Evolutionary conservation across 2,888 invertebrate species (phyloP).

Genomic region (Epinotia demarniana): DNA sequence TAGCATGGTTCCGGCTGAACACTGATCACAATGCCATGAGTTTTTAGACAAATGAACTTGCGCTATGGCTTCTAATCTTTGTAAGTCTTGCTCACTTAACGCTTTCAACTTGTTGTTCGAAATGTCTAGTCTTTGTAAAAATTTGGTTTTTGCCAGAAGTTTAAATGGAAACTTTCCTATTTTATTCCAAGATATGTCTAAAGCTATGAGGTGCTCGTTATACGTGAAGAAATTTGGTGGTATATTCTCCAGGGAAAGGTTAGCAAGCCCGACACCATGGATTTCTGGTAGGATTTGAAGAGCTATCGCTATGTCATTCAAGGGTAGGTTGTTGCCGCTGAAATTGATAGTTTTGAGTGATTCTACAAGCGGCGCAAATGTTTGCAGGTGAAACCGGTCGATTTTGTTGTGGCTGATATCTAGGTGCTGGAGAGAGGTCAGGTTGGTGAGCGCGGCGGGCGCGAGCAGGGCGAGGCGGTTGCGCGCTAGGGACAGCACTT

Average conservation of each 20-base stretch:
- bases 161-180: constrained; percentile 85
- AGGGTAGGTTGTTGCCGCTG: constrained; percentile 87
- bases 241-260: constrained; percentile 83
- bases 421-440: constrained; percentile 87
- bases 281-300: constrained; percentile 85
- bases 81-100: constrained; percentile 84
- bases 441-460: constrained; percentile 89
- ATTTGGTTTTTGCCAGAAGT: constrained; percentile 82
- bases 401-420: constrained; percentile 92
- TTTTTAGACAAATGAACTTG: constrained; percentile 85
- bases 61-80: constrained; percentile 84
- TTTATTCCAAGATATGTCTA: constrained; percentile 91
- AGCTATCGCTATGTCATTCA: constrained; percentile 83
- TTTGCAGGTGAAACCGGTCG: constrained; percentile 86
- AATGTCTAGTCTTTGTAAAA: constrained; percentile 87
- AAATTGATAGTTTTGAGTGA: constrained; percentile 87
- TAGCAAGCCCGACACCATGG: constrained; percentile 84
- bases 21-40: constrained; percentile 88
- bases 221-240: constrained; percentile 85
- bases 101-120: constrained; percentile 89
- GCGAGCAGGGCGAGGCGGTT: constrained; percentile 91
- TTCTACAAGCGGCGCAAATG: constrained; percentile 85
- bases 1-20: constrained; percentile 85
- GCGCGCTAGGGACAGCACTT: constrained; percentile 86
- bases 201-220: constrained; percentile 84